Base-by-base conservation (phyloP, 1,140 invertebrate genomes). In the Homarus americanus region DNA sequence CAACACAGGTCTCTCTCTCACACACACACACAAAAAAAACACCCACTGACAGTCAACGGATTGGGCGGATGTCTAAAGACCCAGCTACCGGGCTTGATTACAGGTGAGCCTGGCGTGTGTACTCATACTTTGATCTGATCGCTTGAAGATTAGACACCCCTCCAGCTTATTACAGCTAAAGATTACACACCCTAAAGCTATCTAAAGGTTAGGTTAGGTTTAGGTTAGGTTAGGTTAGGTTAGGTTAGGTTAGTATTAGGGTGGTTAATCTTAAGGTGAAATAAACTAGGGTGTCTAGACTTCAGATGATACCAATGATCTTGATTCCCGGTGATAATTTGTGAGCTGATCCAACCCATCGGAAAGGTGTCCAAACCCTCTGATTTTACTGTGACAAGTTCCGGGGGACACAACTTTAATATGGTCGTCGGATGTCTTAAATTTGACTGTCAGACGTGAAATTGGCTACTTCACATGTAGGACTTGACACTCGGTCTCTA, bases 361-460 rank as follows among this genome's bases (percentile, higher is more conserved):
- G 5, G 5, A 7, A 12, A 58, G 53, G 10, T 58, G 53, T 58
- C 53, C 53, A 5, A 58, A 24, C 20, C 53, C 20, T 2, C 9
- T 58, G 10, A 58, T 58, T 58, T 58, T 10, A 58, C 9, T 58
- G 53, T 58, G 53, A 24, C 53, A 10, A 17, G 53, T 58, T 58
- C 53, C 20, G 9, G 9, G 20, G 53, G 53, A 58, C 20, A 24
- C 7, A 17, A 24, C 41, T 76, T 76, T 40, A 76, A 76, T 20
- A 40, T 40, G 75, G 4, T 24, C 12, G 75, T 76, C 75, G 75
- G 75, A 76, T 17, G 75, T 76, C 38, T 36, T 76, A 76, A 76
- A 76, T 76, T 28, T 76, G 75, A 40, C 36, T 76, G 36, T 41
- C 41, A 40, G 75, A 40, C 75, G 2, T 76, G 75, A 76, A 76